Conservation (phyloP, 2,797 vertebrate species). For the Erpetoichthys calabaricus region DNA sequence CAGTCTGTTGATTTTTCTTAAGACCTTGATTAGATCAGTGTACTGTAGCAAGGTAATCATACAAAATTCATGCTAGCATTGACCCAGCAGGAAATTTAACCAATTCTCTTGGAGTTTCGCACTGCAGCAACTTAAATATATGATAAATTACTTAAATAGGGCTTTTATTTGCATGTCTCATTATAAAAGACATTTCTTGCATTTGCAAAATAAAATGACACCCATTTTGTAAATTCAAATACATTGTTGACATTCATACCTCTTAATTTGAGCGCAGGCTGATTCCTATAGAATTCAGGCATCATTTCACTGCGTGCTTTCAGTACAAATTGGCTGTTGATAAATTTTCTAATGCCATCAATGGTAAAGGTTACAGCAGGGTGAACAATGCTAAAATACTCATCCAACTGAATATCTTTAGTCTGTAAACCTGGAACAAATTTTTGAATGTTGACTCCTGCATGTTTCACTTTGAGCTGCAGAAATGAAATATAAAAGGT, state of each 20-base stretch:
- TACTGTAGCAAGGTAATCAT: too few relatives aligned
- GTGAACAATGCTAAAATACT: constrained; percentile 50
- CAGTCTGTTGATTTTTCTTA: too few relatives aligned
- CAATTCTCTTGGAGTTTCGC: too few relatives aligned
- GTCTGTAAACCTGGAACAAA: constrained; percentile 45
- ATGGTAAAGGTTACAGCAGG: constrained; percentile 46
- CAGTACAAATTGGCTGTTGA: constrained; percentile 47
- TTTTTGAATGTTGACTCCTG: constrained; percentile 56
- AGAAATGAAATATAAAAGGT: constrained; percentile 11
- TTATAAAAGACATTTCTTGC: too few relatives aligned
- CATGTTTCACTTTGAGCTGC: constrained; percentile 51
- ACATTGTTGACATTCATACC: constrained; percentile 21
- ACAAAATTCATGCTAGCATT: too few relatives aligned
- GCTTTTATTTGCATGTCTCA: too few relatives aligned
- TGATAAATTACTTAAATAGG: too few relatives aligned
- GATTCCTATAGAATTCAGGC: constrained; percentile 27
- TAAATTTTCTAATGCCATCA: constrained; percentile 40
- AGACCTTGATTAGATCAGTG: too few relatives aligned
- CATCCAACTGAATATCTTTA: constrained; percentile 31
- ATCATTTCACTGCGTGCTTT: constrained; percentile 38
- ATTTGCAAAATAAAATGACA: too few relatives aligned
- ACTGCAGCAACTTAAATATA: too few relatives aligned
- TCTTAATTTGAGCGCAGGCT: constrained; percentile 41
- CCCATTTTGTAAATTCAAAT: too few relatives aligned
- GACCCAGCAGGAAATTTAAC: too few relatives aligned